These are phyloP conservation scores for Caenorhabditis parvicauda DNA, from an alignment of 2,888 invertebrate genomes.

Conservation along the genomic window DNA sequence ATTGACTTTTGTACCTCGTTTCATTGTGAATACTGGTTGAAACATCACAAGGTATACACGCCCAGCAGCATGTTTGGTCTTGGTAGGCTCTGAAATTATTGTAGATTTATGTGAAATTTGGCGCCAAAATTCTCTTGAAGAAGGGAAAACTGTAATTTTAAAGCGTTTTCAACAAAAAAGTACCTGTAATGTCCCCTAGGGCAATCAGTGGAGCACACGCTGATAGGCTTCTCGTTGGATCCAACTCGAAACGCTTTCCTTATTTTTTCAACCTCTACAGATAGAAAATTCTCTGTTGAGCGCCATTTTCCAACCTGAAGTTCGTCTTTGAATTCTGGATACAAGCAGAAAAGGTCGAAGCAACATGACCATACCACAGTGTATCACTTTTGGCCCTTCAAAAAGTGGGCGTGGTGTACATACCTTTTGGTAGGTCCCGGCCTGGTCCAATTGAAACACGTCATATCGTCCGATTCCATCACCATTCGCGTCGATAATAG, in stretches of 20 bases:
- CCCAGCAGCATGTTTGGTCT: constrained; percentile 71
- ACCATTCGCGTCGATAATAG: constrained; percentile 70
- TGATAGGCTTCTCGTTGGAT: constrained; percentile 66
- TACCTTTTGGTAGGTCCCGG: constrained; percentile 70
- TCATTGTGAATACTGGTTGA: constrained; percentile 70
- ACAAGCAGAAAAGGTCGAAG: background rate
- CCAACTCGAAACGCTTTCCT: constrained; percentile 22
- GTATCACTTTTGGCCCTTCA: background rate
- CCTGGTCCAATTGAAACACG: constrained; percentile 71
- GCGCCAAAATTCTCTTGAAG: no score
- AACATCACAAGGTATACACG: constrained; percentile 72
- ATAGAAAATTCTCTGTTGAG: constrained; percentile 42
- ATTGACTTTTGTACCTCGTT: constrained; percentile 61
- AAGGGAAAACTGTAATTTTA: background rate
- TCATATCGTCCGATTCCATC: constrained; percentile 74
- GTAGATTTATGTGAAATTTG: background rate
- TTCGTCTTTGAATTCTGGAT: no score
- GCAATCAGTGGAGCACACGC: constrained; percentile 72
- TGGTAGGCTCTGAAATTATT: constrained; percentile 30
- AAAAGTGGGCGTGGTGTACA: constrained; percentile 60
- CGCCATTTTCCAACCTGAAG: constrained; percentile 40
- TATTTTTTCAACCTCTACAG: constrained; percentile 39
- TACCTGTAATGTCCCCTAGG: constrained; percentile 69
- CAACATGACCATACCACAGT: no score
- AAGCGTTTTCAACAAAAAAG: background rate